Conservation (phyloP, 2,113 vertebrate species). For the Oceanodroma tethys region DNA sequence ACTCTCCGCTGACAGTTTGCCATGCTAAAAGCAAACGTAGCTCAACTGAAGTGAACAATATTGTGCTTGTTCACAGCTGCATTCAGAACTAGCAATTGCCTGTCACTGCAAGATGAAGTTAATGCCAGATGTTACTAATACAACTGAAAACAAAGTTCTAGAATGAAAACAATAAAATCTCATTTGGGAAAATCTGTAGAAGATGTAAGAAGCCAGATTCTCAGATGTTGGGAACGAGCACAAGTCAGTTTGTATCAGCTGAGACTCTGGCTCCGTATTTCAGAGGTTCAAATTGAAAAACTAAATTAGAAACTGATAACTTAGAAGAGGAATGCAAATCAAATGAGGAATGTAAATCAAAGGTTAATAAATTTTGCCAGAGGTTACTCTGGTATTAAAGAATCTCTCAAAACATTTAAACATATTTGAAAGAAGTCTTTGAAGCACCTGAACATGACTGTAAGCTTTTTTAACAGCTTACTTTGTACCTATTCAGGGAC, state of each 20-base stretch:
- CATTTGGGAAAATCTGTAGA: not conserved
- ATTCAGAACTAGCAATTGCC: not conserved
- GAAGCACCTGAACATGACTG: not conserved
- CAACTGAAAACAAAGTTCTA: not conserved
- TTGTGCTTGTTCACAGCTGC: conserved; percentile 7
- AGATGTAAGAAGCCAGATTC: not conserved
- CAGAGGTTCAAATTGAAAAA: not conserved
- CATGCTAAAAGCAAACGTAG: not conserved
- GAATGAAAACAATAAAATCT: not conserved
- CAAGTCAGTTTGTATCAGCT: not conserved
- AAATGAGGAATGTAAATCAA: conserved; percentile 6
- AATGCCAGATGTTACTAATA: not conserved
- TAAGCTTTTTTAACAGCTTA: not conserved
- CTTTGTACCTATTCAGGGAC: not conserved
- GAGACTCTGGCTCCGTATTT: not conserved
- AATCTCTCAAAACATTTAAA: conserved; percentile 29
- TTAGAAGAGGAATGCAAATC: not conserved
- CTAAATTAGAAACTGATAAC: not conserved
- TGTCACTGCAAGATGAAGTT: not conserved
- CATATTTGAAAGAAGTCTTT: not conserved
- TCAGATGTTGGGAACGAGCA: not conserved
- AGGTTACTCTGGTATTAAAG: conserved; percentile 25
- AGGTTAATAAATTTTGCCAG: conserved; percentile 44
- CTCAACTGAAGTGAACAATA: not conserved
- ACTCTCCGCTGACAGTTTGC: not conserved